phyloP scores from a whole-genome alignment of 2,113 vertebrate species.

The Delphinapterus leucas region DNA sequence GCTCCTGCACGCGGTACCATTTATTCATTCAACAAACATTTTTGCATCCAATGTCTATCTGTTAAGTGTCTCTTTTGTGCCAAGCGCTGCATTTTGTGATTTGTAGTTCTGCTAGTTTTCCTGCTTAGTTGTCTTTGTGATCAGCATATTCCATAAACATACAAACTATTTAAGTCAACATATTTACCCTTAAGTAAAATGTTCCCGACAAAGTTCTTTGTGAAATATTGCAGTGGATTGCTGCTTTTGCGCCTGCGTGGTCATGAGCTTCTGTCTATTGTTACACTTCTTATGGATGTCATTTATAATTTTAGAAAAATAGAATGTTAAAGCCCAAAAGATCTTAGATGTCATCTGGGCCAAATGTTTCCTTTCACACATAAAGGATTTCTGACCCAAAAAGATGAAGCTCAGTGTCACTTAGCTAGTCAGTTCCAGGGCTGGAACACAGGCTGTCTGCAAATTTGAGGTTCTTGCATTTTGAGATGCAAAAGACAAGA shows the following conservation, averaged over 20 bases:
- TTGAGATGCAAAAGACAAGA: background rate
- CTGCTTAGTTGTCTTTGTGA: background rate
- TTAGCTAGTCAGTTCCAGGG: background rate
- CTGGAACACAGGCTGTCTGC: background rate
- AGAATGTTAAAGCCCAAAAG: background rate
- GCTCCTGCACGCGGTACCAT: background rate
- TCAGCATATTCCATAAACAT: background rate
- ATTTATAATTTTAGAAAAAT: background rate
- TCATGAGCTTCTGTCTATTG: background rate
- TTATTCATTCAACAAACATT: background rate
- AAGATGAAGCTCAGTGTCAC: background rate
- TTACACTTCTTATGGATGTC: background rate
- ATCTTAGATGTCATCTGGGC: background rate
- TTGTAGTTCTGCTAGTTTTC: background rate
- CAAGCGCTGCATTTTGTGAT: background rate
- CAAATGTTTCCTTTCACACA: background rate
- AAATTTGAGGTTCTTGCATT: background rate
- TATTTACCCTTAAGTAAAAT: background rate
- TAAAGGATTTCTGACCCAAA: background rate
- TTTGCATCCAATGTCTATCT: background rate
- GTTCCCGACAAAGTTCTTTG: background rate
- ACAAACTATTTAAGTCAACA: background rate
- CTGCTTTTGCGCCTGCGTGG: background rate
- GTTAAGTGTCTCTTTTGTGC: constrained; percentile 7
- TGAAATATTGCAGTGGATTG: background rate